Conservation (phyloP, 1,140 invertebrate species). For the Harlomillsia oculata region DNA sequence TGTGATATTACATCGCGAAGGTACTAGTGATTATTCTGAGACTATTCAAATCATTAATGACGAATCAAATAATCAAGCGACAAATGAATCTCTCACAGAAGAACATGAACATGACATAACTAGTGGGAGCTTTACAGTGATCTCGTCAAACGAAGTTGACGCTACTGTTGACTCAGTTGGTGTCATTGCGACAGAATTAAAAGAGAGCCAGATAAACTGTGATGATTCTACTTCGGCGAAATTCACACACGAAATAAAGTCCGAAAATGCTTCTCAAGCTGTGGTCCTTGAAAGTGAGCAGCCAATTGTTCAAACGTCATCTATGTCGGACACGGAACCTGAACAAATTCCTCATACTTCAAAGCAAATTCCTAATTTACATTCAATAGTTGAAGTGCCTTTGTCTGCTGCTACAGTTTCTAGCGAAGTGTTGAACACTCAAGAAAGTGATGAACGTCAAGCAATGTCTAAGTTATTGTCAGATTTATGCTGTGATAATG, state of each 20-base stretch:
- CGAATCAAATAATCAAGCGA: not conserved
- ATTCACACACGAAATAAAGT: too few relatives aligned
- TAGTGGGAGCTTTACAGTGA: not conserved
- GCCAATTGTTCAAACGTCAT: not conserved
- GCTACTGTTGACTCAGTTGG: too few relatives aligned
- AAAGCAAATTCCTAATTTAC: not conserved
- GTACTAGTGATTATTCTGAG: not conserved
- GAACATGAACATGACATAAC: not conserved
- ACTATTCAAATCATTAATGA: not conserved
- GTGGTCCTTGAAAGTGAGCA: too few relatives aligned
- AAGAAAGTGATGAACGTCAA: not conserved
- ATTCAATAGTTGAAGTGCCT: not conserved
- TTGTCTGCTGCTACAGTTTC: not conserved
- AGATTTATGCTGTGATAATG: slow-evolving; percentile 19
- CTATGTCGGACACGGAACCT: not conserved
- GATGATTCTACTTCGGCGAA: too few relatives aligned
- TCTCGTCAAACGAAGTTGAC: too few relatives aligned
- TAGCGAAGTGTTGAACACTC: not conserved
- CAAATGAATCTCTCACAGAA: not conserved
- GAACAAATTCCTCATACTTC: not conserved
- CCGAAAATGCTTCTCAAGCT: too few relatives aligned
- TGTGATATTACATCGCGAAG: not conserved
- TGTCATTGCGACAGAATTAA: too few relatives aligned
- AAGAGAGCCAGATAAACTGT: too few relatives aligned
- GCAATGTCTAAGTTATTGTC: slow-evolving; percentile 7